Base-by-base conservation (phyloP, 53 echinoderm and acorn worm species). In the Mesocentrotus franciscanus region DNA sequence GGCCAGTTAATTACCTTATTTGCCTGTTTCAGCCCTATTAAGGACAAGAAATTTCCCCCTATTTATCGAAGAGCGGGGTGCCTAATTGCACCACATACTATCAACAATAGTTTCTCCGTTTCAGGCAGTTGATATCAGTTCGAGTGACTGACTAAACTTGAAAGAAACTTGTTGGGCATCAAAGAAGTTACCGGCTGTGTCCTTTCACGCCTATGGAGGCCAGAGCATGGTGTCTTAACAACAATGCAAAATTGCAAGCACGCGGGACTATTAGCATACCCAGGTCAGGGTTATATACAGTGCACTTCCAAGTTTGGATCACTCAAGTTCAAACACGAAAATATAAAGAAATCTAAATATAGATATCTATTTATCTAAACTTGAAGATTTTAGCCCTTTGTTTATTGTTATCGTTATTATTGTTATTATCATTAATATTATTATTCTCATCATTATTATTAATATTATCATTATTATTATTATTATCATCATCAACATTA, bases 181-280 rank as follows among this genome's bases (percentile, higher is more conserved):
- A 57, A 56, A 87, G 87, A 27, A 57, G 58, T 57, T 57, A 24
- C 87, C 87, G 87, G 87, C 57, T 87, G 87, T 56, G 58, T 87
- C 58, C 58, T 87, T 87, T 87, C 27, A 87, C 87, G 6, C 87
- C 59, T 87, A 59, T 57, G 1, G 58, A 87, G 87, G 87, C 10
- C 87, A n/a, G 26, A 59, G 87, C 87, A 87, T 24, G 87, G 87
- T 87, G 87, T 87, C 87, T 15, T 58, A 10, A 56, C 87, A 87
- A 87, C 85, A 85, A 85, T 85, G 1, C 87, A 87, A 87, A 56
- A 85, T 56, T 85, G 1, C 87, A 58, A 58, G 58, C 87, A 87
- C 87, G 27, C 87, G 87, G 87, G 87, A 87, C 87, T 87, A 20
- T 87, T 87, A 14, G 57, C 55, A 87, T 57, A 87, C 87, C 29